Conservation (phyloP, 1,140 invertebrate species). For the Gonioctena quinquepunctata region DNA sequence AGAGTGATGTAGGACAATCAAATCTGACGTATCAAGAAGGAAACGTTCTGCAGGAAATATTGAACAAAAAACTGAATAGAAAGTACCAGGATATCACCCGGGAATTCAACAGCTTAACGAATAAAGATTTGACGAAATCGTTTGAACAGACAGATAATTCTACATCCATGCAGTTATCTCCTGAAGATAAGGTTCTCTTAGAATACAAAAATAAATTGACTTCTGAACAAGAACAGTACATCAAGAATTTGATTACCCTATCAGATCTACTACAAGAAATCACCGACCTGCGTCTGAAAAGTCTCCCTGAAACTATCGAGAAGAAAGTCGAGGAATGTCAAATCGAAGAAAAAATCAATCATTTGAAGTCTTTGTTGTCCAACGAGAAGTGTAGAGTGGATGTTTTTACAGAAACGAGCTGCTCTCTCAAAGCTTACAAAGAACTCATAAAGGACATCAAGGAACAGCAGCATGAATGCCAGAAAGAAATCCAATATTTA, state of each 20-base stretch:
- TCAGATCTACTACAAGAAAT: conserved; percentile 38
- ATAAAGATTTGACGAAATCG: conserved; percentile 14
- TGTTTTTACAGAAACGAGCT: conserved; percentile 41
- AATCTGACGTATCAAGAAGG: conserved; percentile 32
- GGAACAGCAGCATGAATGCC: conserved; percentile 38
- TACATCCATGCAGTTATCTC: conserved; percentile 12
- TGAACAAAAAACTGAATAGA: conserved; percentile 24
- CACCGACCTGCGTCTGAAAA: conserved; percentile 27
- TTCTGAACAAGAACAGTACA: conserved; percentile 32
- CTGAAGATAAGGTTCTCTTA: conserved; percentile 22
- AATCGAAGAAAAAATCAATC: conserved; percentile 31
- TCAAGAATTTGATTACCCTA: conserved; percentile 29
- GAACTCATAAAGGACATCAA: conserved; percentile 42
- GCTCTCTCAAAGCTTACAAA: conserved; percentile 40
- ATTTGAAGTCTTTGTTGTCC: conserved; percentile 32
- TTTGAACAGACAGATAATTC: background rate
- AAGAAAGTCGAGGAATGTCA: conserved; percentile 35
- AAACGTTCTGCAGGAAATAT: conserved; percentile 8
- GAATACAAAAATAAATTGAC: conserved; percentile 29
- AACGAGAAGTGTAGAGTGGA: conserved; percentile 34
- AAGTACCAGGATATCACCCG: conserved; percentile 19
- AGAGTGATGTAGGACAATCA: conserved; percentile 6
- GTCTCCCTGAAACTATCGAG: conserved; percentile 23
- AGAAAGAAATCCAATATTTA: conserved; percentile 36
- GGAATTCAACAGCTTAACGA: conserved; percentile 8